Base-by-base conservation (phyloP, 2,888 invertebrate genomes). In the Alitta virens region DNA sequence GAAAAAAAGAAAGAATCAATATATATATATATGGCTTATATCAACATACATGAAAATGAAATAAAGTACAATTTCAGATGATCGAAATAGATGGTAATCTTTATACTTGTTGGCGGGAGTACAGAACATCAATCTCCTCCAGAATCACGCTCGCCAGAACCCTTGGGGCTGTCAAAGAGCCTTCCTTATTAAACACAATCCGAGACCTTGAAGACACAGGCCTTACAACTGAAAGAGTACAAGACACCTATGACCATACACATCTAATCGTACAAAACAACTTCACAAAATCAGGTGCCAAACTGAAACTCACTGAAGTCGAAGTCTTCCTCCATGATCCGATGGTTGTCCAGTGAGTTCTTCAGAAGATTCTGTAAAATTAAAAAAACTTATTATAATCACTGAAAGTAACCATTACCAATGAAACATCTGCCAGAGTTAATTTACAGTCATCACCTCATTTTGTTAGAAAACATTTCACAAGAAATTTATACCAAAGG, bases 141-240 rank as follows among this genome's bases (percentile, higher is more conserved):
- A 82, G 63, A 7, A 77, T 73, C 46, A 82, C 73, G 67, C 82
- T 79, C 21, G 77, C 74, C 60, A 80, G 74, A 14, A 82, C 68
- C 64, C 77, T 77, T 3, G 82, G 82, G 52, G 79, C 72, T 56
- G 75, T 74, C 56, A 72, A 70, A 57, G 77, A 75, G 56, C 89
- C 84, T 65, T 88, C 86, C 68, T 89, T 86, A 75, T 88, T 89
- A 71, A 91, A 87, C 46, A 90, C 87, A 55, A 91, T 86, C 81
- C 90, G 90, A 56, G 90, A 87, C 78, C 91, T 90, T 62, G 89
- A 87, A 0, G 90, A 88, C 68, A 90, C 88, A 1, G 91, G 91
- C 77, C 90, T 89, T 49, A 91, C 76, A 69, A 91, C 91, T 91
- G 82, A 18, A 46, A 56, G 24, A 42, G 7, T n/a, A n/a, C n/a